A percentile compares a stretch with the other conserved stretches of the same genome.
These are phyloP conservation scores for Eriosoma lanigerum DNA, from an alignment of 1,140 invertebrate species.

Conservation along the genomic window DNA sequence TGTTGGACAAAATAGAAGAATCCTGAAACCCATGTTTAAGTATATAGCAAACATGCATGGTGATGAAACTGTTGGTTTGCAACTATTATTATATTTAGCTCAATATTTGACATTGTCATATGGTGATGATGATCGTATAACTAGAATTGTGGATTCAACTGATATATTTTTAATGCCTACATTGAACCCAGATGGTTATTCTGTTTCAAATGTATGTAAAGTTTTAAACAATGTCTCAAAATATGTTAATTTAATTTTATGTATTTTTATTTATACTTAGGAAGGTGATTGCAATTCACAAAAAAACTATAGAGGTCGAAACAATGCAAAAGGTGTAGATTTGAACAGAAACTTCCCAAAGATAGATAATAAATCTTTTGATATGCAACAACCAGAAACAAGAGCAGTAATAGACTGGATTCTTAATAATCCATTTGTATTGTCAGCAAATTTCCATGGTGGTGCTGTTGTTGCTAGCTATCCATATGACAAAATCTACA, in stretches of 20 bases:
- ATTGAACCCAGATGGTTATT: conserved; percentile 90
- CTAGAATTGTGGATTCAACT: conserved; percentile 74
- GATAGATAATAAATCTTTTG: conserved; percentile 66
- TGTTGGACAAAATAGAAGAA: conserved; percentile 62
- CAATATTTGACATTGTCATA: conserved; percentile 82
- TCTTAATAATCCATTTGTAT: conserved; percentile 78
- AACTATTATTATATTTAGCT: conserved; percentile 82
- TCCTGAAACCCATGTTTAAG: conserved; percentile 84
- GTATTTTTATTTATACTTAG: conserved; percentile 60
- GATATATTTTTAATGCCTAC: conserved; percentile 91
- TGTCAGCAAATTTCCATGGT: conserved; percentile 89
- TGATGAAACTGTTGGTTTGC: conserved; percentile 90
- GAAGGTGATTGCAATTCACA: conserved; percentile 78
- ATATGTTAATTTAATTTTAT: neutral
- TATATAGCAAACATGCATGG: conserved; percentile 99
- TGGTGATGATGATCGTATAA: conserved; percentile 68
- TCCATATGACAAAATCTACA: conserved; percentile 74
- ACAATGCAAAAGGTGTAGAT: conserved; percentile 78
- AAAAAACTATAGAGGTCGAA: conserved; percentile 67
- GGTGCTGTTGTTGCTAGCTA: conserved; percentile 91
- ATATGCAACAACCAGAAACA: conserved; percentile 83
- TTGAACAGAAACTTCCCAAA: conserved; percentile 84
- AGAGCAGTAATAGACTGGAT: conserved; percentile 89
- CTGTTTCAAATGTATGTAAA: conserved; percentile 68
- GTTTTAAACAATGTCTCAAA: neutral